Base-by-base conservation (phyloP, 2,888 invertebrate genomes). In the Xestia rhomboidea region DNA sequence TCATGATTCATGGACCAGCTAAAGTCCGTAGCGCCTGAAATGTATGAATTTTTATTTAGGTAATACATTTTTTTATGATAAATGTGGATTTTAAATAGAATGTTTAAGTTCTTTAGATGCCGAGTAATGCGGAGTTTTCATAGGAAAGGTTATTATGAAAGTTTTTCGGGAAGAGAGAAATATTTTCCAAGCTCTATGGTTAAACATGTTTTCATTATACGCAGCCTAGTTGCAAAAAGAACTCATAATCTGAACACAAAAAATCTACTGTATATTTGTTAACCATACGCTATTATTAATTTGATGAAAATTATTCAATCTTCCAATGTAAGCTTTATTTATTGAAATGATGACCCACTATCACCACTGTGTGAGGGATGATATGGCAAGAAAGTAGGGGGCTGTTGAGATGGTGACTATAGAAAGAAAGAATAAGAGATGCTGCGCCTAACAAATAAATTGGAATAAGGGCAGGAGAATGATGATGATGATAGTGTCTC, bases 1-100 rank as follows among this genome's bases (percentile, higher is more conserved):
- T 51, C 71, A 77, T 85, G 82, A 85, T 77, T 72, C 38, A 77
- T 67, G 71, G 30, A 46, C 44, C 38, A 27, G 72, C 73, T 76
- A 54, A 84, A 73, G 54, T 66, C 34, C 60, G 49, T 18, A 60
- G 27, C 30, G 41, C 41, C 34, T 34, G 49, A 51, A 51, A 79
- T 75, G 66, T 66, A 76, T 63, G 62, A 73, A 70, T 68, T 70
- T 81, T 57, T 54, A 72, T 66, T 74, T 54, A 64, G n/a, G 21
- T 44, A n/a, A 49, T 62, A 83, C 27, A 64, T 41, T n/a, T 68
- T 71, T 68, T 34, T 41, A 77, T 68, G 41, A 64, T 46, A 66
- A 69, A 67, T 67, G 4, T 73, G 15, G 30, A 7, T 6, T 54
- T 34, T 66, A 34, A 62, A 49, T 69, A 68, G 18, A 41, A 72